Evolutionary conservation across 1,140 invertebrate genomes (phyloP).

Genomic region (Solenopsis invicta): DNA sequence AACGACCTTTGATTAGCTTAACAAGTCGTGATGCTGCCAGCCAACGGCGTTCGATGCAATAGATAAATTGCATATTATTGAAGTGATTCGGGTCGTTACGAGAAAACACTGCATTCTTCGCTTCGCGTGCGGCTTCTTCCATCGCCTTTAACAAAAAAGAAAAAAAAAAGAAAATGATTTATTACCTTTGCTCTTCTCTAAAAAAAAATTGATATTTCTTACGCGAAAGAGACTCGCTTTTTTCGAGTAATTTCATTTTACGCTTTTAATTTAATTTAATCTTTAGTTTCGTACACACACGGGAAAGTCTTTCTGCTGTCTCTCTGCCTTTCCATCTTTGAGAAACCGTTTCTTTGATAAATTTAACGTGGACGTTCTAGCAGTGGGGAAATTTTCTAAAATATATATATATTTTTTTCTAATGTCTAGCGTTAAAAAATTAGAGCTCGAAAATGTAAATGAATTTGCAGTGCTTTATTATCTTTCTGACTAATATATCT

Average conservation of each 20-base stretch:
- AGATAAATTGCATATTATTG: constrained; percentile 56
- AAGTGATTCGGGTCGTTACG: constrained; percentile 27
- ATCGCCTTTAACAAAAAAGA: background rate
- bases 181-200: background rate
- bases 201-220: constrained; percentile 21
- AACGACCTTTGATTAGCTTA: constrained; percentile 52
- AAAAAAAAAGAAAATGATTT: background rate
- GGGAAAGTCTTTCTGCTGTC: background rate
- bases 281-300: background rate
- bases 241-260: constrained; percentile 16
- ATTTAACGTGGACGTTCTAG: constrained; percentile 3
- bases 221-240: background rate
- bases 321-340: background rate
- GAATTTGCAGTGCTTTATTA: background rate
- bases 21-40: constrained; percentile 22
- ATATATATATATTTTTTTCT: background rate
- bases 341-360: background rate
- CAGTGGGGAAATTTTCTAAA: background rate
- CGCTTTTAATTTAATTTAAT: constrained; percentile 29
- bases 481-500: background rate
- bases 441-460: background rate
- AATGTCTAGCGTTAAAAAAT: background rate
- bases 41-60: constrained; percentile 27
- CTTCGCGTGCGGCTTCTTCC: background rate
- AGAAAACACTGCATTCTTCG: constrained; percentile 27